Conservation (phyloP, 2,888 invertebrate genomes). For the Pseudanteris insignis region DNA sequence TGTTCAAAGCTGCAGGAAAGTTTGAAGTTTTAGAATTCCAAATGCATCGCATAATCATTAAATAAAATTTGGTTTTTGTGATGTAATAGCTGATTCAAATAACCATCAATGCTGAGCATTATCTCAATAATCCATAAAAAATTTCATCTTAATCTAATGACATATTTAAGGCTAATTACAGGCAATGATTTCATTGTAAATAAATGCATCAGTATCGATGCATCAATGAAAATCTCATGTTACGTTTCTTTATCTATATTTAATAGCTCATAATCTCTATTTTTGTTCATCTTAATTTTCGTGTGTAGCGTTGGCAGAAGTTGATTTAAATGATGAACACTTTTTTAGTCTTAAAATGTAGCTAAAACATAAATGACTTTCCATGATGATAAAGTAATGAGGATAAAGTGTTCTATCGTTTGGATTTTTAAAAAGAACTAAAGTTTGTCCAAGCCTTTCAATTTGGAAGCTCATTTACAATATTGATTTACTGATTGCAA, state of each 20-base stretch:
- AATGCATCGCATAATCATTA: too few relatives aligned
- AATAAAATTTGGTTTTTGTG: too few relatives aligned
- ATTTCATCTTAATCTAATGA: slow-evolving; percentile 20
- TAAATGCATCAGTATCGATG: slow-evolving; percentile 19
- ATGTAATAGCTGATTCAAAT: slow-evolving; percentile 36
- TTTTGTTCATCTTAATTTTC: background rate
- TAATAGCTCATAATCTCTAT: too few relatives aligned
- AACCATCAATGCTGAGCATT: slow-evolving; percentile 28
- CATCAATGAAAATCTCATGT: slow-evolving; percentile 17
- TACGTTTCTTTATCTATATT: too few relatives aligned
- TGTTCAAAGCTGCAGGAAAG: too few relatives aligned
- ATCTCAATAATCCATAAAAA: slow-evolving; percentile 7
- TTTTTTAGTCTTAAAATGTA: slow-evolving; percentile 13
- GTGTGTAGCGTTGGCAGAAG: slow-evolving; percentile 6
- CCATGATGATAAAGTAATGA: too few relatives aligned
- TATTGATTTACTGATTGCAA: too few relatives aligned
- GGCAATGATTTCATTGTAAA: slow-evolving; percentile 15
- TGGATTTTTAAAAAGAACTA: too few relatives aligned
- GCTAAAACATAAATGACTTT: slow-evolving; percentile 8
- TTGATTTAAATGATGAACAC: slow-evolving; percentile 18
- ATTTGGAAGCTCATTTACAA: slow-evolving; percentile 8
- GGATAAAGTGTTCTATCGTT: too few relatives aligned
- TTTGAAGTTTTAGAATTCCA: too few relatives aligned
- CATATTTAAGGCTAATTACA: slow-evolving; percentile 39
- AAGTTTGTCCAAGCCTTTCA: background rate